Evolutionary conservation across 2,113 vertebrate genomes (phyloP), one percentile per base, ranked within the genome.

Genomic region (Orycteropus afer): DNA sequence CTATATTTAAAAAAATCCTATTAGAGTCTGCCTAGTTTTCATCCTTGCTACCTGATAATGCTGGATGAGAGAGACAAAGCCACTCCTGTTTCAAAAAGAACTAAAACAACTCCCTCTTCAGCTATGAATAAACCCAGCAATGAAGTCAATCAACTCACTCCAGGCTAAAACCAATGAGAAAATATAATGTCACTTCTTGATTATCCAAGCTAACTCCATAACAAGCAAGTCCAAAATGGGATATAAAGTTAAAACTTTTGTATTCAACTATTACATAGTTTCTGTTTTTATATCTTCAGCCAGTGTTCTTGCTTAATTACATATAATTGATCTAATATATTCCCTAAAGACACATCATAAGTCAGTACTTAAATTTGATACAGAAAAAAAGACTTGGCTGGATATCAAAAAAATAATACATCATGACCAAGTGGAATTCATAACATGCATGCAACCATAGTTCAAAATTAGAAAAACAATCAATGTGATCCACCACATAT

Each of bases 341-440:
- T 37, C 65, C 65, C 65, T 20, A 69, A 69, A 69, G 22, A 51
- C 49, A 5, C 7, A 86, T n/a, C 23, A 71, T 67, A 88, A 95
- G 90, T 92, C 22, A 83, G 37, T 34, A 86, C 3, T 88, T 82
- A 82, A 73, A 61, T 63, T 45, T 88, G 40, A 92, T 55, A 20
- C 12, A 86, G 40, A 83, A 89, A 79, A 91, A 88, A 57, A n/a
- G n/a, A 71, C 45, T 84, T 89, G 23, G 65, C 17, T 86, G n/a
- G 12, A 5, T 67, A 90, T 12, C 59, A 73, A 6, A 42, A 23
- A 91, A 86, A 77, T n/a, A n/a, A n/a, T n/a, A n/a, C n/a, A n/a
- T n/a, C n/a, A n/a, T n/a, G n/a, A n/a, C n/a, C n/a, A n/a, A n/a
- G n/a, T n/a, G n/a, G n/a, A n/a, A n/a, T n/a, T n/a, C n/a, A n/a